These are phyloP conservation scores for Myotis daubentonii DNA, from an alignment of 2,797 vertebrate genomes.

Conservation along the genomic window DNA sequence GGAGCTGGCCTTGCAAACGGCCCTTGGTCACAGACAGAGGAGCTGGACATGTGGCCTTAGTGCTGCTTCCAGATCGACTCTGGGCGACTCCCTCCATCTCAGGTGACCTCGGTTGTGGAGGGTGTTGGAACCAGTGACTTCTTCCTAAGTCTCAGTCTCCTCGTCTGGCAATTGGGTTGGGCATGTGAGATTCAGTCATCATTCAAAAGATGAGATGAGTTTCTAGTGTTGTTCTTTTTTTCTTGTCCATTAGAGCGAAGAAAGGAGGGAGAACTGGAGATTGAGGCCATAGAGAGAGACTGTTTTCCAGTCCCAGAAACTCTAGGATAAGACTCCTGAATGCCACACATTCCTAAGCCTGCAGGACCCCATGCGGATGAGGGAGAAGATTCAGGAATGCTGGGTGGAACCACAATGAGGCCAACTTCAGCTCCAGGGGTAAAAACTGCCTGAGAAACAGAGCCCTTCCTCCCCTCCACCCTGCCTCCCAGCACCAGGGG, in stretches of 20 bases:
- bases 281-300: not conserved
- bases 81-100: not conserved
- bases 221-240: not conserved
- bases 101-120: accelerated
- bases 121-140: not conserved
- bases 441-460: not conserved
- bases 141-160: not conserved
- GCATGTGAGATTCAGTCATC: not conserved
- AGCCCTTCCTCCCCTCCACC: not conserved
- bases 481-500: not conserved
- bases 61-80: not conserved
- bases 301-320: not conserved
- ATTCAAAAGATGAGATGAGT: no score
- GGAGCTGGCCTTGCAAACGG: not conserved
- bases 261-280: not conserved
- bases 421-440: not conserved
- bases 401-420: not conserved
- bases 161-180: not conserved
- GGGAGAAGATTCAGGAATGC: not conserved
- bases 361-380: not conserved
- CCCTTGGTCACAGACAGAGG: not conserved
- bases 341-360: not conserved
- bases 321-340: not conserved
- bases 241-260: not conserved
- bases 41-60: accelerated